A percentile compares a stretch with the other conserved stretches of the same genome.
Evolutionary conservation across 2,888 invertebrate species (phyloP).

Genomic region (Diabrotica balteata): DNA sequence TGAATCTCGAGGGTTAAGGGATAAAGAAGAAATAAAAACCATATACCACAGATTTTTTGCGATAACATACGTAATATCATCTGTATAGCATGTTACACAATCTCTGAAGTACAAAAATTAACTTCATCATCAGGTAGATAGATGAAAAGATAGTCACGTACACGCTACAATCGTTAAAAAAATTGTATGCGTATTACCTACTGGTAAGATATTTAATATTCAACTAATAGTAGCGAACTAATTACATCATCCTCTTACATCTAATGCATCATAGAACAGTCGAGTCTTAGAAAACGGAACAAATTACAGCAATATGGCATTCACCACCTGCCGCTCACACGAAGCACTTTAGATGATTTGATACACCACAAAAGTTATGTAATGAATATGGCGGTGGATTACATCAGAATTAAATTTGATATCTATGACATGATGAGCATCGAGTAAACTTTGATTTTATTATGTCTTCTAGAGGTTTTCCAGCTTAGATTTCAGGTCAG

Average conservation of each 20-base stretch:
- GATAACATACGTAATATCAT: too few relatives aligned
- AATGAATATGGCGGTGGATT: constrained; percentile 5
- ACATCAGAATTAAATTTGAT: constrained; percentile 2
- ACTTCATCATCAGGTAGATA: too few relatives aligned
- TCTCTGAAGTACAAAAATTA: too few relatives aligned
- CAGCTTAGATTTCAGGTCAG: neutral
- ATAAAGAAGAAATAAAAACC: too few relatives aligned
- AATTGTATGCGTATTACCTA: too few relatives aligned
- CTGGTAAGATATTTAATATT: neutral
- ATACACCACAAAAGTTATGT: constrained; percentile 2
- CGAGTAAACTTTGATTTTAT: constrained; percentile 6
- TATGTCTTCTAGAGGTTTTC: constrained; percentile 3
- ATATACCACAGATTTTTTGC: too few relatives aligned
- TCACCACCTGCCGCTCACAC: constrained; percentile 1
- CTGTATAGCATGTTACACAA: too few relatives aligned
- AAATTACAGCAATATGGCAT: neutral
- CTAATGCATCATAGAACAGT: constrained; percentile 2
- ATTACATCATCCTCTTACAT: constrained; percentile 6
- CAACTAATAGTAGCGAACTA: neutral
- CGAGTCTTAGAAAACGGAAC: neutral
- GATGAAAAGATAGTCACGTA: too few relatives aligned
- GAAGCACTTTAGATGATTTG: constrained; percentile 12
- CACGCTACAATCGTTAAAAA: too few relatives aligned
- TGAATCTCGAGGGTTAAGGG: too few relatives aligned
- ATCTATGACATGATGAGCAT: neutral